Evolutionary conservation across 1,140 invertebrate species (phyloP), one percentile per base, ranked within the genome.

Genomic region (Calliphora vicina): DNA sequence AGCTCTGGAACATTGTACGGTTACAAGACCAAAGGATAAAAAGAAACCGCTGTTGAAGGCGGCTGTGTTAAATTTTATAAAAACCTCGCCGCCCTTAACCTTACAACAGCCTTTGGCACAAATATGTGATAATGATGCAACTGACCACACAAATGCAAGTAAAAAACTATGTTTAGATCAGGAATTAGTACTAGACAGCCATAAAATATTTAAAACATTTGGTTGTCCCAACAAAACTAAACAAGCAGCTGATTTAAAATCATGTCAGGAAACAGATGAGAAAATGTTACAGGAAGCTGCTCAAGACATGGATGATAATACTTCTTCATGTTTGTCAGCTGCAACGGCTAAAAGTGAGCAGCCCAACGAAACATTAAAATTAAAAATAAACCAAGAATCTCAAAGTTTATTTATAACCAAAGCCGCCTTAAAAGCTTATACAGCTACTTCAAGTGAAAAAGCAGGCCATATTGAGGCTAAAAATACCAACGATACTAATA

Each of bases 391-490:
- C 20, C 20, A 23, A 67, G 5, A 67, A 67, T 67, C 13, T n/a
- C n/a, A 67, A 67, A 23, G 20, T 67, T 20, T 67, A 23, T 82
- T 83, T 35, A 27, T 83, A 78, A 83, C 82, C 20, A 83, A 83
- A 78, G 82, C 82, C n/a, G 82, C 82, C 9, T 73, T 76, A 26
- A 83, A 83, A 83, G 82, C 72, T 1, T 83, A 83, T 50, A 67
- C 20, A 74, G 42, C 26, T 45, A 67, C 15, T 42, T 27, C 12
- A 82, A 74, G 25, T 76, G 71, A 4, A 13, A 50, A 50, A 50
- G 12, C 45, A 43, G 42, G 42, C 45, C 45, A 50, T 2, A 17
- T 50, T 50, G 10, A 13, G 45, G 45, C 4, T 50, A 50, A 4
- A 50, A 20, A 1, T 67, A 8, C 61, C 15, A 67, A 23, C 23